These are phyloP conservation scores for Forbesichthys agassizii DNA, from an alignment of 2,113 vertebrate genomes.

Conservation along the genomic window DNA sequence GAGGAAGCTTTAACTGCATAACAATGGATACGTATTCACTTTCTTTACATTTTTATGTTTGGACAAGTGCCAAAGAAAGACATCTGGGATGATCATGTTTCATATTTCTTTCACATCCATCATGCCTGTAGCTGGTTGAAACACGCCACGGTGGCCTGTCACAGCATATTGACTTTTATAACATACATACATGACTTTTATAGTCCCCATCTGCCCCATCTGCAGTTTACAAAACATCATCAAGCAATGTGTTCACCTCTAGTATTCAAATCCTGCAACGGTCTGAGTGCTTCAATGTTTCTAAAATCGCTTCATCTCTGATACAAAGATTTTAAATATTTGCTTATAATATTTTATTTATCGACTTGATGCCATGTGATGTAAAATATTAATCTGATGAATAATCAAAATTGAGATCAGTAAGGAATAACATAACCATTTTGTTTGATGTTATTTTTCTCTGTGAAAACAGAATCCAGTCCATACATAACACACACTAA, in stretches of 20 bases:
- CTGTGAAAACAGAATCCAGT: constrained; percentile 13
- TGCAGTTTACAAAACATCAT: constrained; percentile 44
- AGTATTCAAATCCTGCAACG: constrained; percentile 5
- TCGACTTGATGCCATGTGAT: not conserved
- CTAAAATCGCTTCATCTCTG: constrained; percentile 11
- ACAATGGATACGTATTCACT: not conserved
- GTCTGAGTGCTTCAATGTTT: not conserved
- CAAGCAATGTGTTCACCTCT: not conserved
- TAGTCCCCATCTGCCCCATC: constrained; percentile 19
- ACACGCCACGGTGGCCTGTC: constrained; percentile 5
- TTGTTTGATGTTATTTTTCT: not conserved
- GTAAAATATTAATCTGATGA: not conserved
- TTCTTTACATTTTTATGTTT: constrained; percentile 6
- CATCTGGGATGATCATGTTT: not conserved
- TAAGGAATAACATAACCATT: constrained; percentile 58
- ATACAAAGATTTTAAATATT: constrained; percentile 23
- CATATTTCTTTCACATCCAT: constrained; percentile 28
- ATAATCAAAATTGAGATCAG: constrained; percentile 25
- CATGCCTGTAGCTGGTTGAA: constrained; percentile 46
- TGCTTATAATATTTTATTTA: not conserved
- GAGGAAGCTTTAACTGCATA: not conserved
- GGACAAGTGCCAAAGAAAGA: not conserved
- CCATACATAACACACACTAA: constrained; percentile 17
- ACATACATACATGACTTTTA: constrained; percentile 22
- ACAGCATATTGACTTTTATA: constrained; percentile 23